A percentile compares a stretch with the other conserved stretches of the same genome.
phyloP scores from a whole-genome alignment of 1,140 invertebrate genomes.

The Drosophila willistoni region DNA sequence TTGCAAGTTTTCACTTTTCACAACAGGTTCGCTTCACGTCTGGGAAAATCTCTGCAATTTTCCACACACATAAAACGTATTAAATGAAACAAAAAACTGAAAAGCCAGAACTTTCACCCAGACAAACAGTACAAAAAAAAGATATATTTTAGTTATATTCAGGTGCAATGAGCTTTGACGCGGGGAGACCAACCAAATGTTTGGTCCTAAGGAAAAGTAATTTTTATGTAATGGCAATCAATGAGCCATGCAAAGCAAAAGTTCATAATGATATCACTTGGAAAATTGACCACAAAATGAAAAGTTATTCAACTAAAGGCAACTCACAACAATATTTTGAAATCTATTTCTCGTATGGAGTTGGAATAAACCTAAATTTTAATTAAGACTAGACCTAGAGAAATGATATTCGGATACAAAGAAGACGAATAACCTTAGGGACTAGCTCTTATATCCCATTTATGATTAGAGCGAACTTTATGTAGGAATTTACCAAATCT shows the following conservation, averaged over 20 bases:
- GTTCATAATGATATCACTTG: no score
- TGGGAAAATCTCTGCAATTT: constrained; percentile 61
- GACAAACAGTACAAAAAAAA: constrained; percentile 20
- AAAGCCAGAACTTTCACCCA: constrained; percentile 68
- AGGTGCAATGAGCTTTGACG: constrained; percentile 65
- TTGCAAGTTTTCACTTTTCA: constrained; percentile 78
- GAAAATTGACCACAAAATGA: no score
- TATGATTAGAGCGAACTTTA: no score
- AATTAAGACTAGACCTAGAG: no score
- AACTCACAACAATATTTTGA: no score
- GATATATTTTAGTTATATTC: constrained; percentile 9
- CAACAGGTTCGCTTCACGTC: constrained; percentile 51
- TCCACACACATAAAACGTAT: constrained; percentile 42
- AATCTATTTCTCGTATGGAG: no score
- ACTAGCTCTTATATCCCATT: no score
- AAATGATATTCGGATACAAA: no score
- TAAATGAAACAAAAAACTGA: constrained; percentile 15
- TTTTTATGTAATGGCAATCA: constrained; percentile 71
- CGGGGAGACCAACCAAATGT: constrained; percentile 26
- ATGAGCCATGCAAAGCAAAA: constrained; percentile 45
- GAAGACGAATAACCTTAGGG: no score
- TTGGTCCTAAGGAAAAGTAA: constrained; percentile 46
- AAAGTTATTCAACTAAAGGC: no score
- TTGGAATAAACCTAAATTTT: no score
- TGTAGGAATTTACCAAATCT: no score